These are phyloP conservation scores for Leguminivora glycinivorella DNA, from an alignment of 1,140 invertebrate species.

Conservation along the genomic window DNA sequence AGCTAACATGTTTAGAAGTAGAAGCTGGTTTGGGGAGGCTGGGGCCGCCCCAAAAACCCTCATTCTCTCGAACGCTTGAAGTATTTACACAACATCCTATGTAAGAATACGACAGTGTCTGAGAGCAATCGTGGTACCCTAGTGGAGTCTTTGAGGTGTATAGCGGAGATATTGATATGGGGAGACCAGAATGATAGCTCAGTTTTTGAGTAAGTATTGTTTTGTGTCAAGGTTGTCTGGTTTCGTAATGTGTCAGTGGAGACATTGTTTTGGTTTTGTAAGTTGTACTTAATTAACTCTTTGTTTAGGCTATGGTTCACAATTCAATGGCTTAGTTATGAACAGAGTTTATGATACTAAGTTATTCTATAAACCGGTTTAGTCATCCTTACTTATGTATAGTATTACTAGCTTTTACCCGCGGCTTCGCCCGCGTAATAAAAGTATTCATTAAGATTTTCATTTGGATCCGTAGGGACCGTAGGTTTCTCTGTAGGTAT, in stretches of 20 bases:
- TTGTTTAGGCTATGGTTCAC: conserved; percentile 5
- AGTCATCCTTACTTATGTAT: too few species aligned
- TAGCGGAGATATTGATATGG: conserved; percentile 99
- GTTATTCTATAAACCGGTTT: too few species aligned
- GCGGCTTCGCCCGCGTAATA: too few species aligned
- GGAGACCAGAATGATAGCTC: conserved; percentile 99
- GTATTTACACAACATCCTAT: conserved; percentile 97
- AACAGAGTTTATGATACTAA: too few species aligned
- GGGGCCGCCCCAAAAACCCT: conserved; percentile 96
- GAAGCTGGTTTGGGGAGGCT: conserved; percentile 92
- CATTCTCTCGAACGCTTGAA: conserved; percentile 98
- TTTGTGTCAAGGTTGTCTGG: conserved; percentile 21
- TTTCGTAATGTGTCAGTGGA: not conserved
- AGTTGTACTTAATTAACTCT: not conserved
- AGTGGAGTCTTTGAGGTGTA: conserved; percentile 98
- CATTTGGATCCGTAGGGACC: too few species aligned
- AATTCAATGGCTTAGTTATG: too few species aligned
- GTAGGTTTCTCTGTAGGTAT: too few species aligned
- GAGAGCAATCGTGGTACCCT: conserved; percentile 96
- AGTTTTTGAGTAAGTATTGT: conserved; percentile 96
- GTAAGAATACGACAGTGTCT: conserved; percentile 97
- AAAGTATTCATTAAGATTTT: too few species aligned
- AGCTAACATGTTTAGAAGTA: conserved; percentile 88
- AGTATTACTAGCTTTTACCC: too few species aligned
- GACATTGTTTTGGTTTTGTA: not conserved